Percentiles rank a stretch among this genome's conserved stretches.
Conservation (phyloP, 1,140 invertebrate genomes). For the Papilio xuthus region DNA sequence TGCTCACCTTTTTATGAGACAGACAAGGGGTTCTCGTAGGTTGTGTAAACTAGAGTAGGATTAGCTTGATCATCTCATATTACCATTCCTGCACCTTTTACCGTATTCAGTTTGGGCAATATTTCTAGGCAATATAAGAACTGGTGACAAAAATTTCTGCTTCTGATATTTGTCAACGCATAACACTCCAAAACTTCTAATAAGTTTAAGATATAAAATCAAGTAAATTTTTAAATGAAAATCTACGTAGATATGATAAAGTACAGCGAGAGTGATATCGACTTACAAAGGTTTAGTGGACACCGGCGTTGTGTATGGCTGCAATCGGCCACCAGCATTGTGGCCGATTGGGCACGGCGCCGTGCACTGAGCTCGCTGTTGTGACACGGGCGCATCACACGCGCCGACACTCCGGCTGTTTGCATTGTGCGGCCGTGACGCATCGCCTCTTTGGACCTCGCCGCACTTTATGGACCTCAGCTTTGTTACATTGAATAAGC, state of each 20-base stretch:
- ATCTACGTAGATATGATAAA: neutral
- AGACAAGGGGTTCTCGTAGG: too few species aligned
- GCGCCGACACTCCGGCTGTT: constrained; percentile 74
- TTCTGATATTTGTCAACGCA: neutral
- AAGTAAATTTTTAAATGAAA: neutral
- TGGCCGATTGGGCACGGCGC: constrained; percentile 71
- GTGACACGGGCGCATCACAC: constrained; percentile 64
- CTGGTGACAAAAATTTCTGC: neutral
- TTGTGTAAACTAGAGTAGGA: too few species aligned
- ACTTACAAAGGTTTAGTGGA: constrained; percentile 62
- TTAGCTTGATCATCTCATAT: too few species aligned
- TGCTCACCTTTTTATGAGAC: too few species aligned
- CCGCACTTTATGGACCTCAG: constrained; percentile 61
- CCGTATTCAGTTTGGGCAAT: too few species aligned
- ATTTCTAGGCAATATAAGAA: neutral
- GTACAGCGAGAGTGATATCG: constrained; percentile 51
- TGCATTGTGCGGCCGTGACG: constrained; percentile 77
- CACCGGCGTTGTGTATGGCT: constrained; percentile 54
- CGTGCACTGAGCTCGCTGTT: constrained; percentile 60
- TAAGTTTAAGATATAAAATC: neutral
- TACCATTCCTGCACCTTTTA: too few species aligned
- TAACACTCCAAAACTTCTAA: neutral
- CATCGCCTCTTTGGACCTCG: constrained; percentile 67
- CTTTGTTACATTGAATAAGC: constrained; percentile 59
- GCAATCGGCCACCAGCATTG: constrained; percentile 52